Evolutionary conservation across 2,888 invertebrate species (phyloP), one percentile per base, ranked within the genome.

Genomic region (Agelastica alni): DNA sequence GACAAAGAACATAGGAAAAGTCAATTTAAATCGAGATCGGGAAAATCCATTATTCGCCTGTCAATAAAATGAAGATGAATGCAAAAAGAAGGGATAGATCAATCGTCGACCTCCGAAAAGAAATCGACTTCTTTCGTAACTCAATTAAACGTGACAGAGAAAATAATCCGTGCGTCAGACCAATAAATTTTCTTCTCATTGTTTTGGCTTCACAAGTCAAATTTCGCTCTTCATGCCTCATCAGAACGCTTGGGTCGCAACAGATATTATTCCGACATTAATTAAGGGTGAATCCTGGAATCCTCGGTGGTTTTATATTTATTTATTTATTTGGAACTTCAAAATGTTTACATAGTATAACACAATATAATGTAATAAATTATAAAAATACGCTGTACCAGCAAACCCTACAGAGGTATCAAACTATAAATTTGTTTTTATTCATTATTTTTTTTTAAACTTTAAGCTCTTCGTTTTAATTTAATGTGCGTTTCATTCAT

Each of bases 81-180:
- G 49, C 36, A 36, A 26, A 26, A 26, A 26, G 26, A 26, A 9
- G 26, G 26, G 48, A 56, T 56, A 49, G 56, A 49, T 53, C 52
- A 43, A 53, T 48, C 10, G 37, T 42, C 16, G 41, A 34, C 31
- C 37, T 42, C 41, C 20, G 36, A 52, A 56, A 56, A 53, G 58
- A 49, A 55, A 55, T 56, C 55, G 48, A 53, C 28, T 53, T 39
- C 56, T 63, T 62, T 59, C 32, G 56, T 55, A 66, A 64, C 61
- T 60, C 64, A 64, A 64, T 66, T 64, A 63, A 60, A 64, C 59
- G 64, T 58, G 66, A 58, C 63, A 62, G 64, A 59, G 65, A 66
- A 66, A 68, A 69, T 68, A 67, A 70, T 69, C 68, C 63, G 67
- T 63, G 61, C 66, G 65, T 60, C 64, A 67, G 63, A 61, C 67